phyloP scores from a whole-genome alignment of 2,888 invertebrate genomes.

The Nasonia oneida region DNA sequence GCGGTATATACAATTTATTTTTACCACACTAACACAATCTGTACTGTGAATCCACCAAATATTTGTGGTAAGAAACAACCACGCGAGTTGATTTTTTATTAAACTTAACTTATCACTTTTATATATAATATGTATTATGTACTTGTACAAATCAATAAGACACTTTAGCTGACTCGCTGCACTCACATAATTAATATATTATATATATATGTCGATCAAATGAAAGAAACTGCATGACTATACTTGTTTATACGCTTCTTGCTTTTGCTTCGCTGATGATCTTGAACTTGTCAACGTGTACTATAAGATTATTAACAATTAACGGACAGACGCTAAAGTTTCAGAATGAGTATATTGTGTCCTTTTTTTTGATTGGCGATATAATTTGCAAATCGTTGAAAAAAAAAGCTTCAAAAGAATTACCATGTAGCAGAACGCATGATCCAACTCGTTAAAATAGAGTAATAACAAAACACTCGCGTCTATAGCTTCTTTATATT shows the following conservation, averaged over 20 bases:
- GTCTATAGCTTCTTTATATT: constrained; percentile 27
- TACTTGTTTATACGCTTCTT: neutral
- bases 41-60: constrained; percentile 55
- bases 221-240: neutral
- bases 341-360: neutral
- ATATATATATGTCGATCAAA: constrained; percentile 2
- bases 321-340: neutral
- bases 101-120: constrained; percentile 46
- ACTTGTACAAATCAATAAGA: constrained; percentile 28
- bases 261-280: constrained; percentile 2
- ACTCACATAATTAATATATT: constrained; percentile 65
- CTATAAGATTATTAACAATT: neutral
- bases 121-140: constrained; percentile 50
- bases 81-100: constrained; percentile 67
- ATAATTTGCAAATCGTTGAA: neutral
- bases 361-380: neutral
- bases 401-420: neutral
- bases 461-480: neutral
- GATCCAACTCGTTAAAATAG: constrained; percentile 23
- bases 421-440: constrained; percentile 5
- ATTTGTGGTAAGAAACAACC: constrained; percentile 69
- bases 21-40: constrained; percentile 56
- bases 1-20: constrained; percentile 75
- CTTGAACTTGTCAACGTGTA: neutral
- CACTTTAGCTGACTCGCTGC: constrained; percentile 74